Conservation (phyloP, 1,140 invertebrate species). For the Saccostrea glomerata region DNA sequence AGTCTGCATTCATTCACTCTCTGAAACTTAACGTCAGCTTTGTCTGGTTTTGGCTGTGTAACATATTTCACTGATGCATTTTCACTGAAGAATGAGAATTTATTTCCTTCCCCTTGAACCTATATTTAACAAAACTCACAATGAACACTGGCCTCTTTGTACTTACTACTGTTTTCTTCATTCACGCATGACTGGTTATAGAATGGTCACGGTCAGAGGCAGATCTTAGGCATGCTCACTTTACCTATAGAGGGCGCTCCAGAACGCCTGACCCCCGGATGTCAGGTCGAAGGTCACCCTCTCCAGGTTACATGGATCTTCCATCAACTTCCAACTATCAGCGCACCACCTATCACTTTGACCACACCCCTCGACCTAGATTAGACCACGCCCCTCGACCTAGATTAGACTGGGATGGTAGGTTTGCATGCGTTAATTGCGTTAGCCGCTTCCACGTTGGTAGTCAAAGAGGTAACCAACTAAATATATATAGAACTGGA, state of each 20-base stretch:
- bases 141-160: background rate
- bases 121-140: background rate
- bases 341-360: constrained; percentile 18
- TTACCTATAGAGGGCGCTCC: constrained; percentile 47
- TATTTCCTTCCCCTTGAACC: background rate
- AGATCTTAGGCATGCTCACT: constrained; percentile 47
- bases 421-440: constrained; percentile 54
- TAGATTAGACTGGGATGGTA: constrained; percentile 56
- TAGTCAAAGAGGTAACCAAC: constrained; percentile 42
- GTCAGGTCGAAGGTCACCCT: constrained; percentile 1
- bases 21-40: background rate
- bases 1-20: background rate
- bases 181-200: constrained; percentile 43
- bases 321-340: constrained; percentile 28
- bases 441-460: constrained; percentile 34
- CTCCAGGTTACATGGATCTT: constrained; percentile 30
- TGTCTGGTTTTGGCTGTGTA: constrained; percentile 25
- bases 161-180: constrained; percentile 39
- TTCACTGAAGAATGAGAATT: background rate
- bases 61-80: background rate
- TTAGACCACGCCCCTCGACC: constrained; percentile 27
- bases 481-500: background rate
- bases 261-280: constrained; percentile 36
- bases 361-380: constrained; percentile 28
- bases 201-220: constrained; percentile 57